These are phyloP conservation scores for Penaeus chinensis DNA, from an alignment of 1,140 invertebrate species.

Conservation along the genomic window DNA sequence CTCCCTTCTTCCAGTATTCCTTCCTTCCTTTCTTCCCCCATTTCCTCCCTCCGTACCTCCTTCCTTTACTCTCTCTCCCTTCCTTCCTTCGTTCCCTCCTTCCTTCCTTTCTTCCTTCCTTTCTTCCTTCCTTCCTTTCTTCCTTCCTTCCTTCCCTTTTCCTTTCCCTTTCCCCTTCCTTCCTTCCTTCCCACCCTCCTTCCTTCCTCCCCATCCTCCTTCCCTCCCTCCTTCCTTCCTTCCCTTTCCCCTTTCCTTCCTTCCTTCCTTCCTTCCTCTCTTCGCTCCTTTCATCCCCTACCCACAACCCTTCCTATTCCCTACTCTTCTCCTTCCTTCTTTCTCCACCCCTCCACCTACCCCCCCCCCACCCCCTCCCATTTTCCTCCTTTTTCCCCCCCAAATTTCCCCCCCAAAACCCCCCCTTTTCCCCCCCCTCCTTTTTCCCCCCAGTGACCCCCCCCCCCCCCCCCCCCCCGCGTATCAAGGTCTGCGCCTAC, in stretches of 20 bases:
- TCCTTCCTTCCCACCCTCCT: not conserved
- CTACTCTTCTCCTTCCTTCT: not conserved
- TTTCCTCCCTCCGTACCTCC: not conserved
- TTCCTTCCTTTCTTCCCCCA: not conserved
- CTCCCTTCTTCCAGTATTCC: not conserved
- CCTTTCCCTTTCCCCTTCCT: not conserved
- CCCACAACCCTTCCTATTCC: no score
- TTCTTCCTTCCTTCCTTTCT: not conserved
- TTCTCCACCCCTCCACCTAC: no score
- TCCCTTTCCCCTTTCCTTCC: no score
- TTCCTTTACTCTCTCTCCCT: not conserved
- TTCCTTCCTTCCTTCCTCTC: no score
- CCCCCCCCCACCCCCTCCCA: no score
- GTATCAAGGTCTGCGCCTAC: not conserved
- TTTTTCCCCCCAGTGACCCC: not conserved
- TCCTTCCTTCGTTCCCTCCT: not conserved
- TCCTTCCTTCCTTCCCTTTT: not conserved
- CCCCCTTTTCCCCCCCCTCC: not conserved
- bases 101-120: not conserved
- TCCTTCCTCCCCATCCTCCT: slow-evolving; percentile 8
- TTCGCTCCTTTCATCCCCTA: no score
- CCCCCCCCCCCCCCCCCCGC: no score
- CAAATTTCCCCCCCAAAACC: no score
- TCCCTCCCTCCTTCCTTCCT: no score
- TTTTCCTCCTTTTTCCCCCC: not conserved